Base-by-base conservation (phyloP, 2,113 vertebrate genomes). In the Acinonyx jubatus region DNA sequence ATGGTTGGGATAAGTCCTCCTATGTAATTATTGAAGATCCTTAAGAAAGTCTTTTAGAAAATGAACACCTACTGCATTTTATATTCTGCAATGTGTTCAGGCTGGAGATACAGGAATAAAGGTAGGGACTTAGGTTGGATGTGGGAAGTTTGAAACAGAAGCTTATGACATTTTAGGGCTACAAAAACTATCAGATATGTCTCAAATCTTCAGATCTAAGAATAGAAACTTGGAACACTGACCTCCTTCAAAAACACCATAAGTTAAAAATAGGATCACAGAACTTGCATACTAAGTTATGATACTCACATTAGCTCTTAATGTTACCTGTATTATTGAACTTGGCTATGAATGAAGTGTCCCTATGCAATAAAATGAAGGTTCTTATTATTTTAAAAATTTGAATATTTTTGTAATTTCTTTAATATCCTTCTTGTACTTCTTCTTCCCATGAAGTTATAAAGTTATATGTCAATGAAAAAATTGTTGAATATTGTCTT, bases 381-480 rank as follows among this genome's bases (percentile, higher is more conserved):
- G 9, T 79, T 66, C 45, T 84, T 85, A 33, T 50, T 79, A n/a
- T 90, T 91, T 48, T 31, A 10, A 86, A 95, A 68, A n/a, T 9
- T 55, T 66, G 3, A 13, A 66, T 31, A 16, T 66, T 85, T 74
- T 76, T 33, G 18, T 79, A 55, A 69, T 41, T 69, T 79, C 4
- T 71, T 48, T 61, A 91, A 50, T 85, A 36, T 79, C 27, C 36
- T 79, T 31, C 3, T 78, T 61, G 71, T 85, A 69, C 31, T 79
- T 95, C 31, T 79, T 91, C 31, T 85, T 95, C 12, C 31, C 80
- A 85, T 78, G 23, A 90, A 91, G 9, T 85, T 61, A 31, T 79
- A 48, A 95, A 85, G 31, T 31, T 38, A 69, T 84, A 23, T 69
- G 85, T 79, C 36, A 2, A 0, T 38, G 36, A 27, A 50, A 50